A percentile compares a stretch with the other conserved stretches of the same genome.
Conservation (phyloP, 2,797 vertebrate genomes). For the Scyliorhinus canicula region DNA sequence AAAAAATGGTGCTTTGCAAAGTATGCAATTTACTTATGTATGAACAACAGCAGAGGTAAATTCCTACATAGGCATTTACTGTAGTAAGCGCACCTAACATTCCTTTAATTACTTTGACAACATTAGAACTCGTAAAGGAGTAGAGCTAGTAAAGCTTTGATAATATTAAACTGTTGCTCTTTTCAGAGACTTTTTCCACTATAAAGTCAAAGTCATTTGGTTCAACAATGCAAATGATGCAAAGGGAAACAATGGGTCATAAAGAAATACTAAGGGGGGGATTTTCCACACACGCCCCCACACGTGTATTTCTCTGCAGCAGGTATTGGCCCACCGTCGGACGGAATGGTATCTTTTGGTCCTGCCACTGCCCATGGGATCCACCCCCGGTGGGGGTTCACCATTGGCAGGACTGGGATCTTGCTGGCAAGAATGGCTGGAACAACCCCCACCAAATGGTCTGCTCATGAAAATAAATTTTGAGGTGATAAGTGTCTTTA, state of each 20-base stretch:
- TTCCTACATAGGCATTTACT: background rate
- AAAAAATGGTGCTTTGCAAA: constrained; percentile 45
- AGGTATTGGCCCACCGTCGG: too few species aligned
- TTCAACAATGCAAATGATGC: background rate
- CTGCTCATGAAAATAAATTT: background rate
- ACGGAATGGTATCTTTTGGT: too few species aligned
- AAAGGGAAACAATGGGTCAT: background rate
- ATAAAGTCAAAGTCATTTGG: background rate
- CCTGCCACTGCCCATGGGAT: too few species aligned
- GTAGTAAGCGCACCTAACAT: background rate
- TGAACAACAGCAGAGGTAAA: background rate
- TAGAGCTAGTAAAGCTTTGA: background rate
- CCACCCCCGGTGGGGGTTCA: too few species aligned
- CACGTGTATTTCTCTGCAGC: too few species aligned
- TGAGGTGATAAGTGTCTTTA: background rate
- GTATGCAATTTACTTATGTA: constrained; percentile 38
- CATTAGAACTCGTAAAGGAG: background rate
- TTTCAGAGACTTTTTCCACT: background rate
- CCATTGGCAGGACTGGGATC: too few species aligned
- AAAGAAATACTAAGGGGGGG: background rate
- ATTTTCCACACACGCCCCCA: too few species aligned
- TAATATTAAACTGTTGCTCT: background rate
- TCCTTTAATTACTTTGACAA: background rate
- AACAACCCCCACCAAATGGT: too few species aligned
- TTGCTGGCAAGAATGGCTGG: too few species aligned